Evolutionary conservation across 1,140 invertebrate species (phyloP).

Genomic region (Cyclargus thomasi): DNA sequence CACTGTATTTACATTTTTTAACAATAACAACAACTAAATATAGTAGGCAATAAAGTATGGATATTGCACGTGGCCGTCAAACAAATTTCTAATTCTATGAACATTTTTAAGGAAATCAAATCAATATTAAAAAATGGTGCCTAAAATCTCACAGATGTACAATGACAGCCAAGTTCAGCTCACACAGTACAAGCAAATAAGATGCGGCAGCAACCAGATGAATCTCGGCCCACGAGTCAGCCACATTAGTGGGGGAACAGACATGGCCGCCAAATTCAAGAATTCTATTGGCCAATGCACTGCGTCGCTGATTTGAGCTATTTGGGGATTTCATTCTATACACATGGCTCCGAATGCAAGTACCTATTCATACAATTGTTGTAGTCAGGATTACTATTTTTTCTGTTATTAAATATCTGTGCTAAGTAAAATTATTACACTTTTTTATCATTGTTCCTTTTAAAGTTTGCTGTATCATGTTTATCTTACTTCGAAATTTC

Average conservation of each 20-base stretch:
- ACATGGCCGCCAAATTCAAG: constrained; percentile 44
- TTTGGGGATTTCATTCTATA: constrained; percentile 9
- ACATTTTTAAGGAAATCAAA: no score
- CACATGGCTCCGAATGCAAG: background rate
- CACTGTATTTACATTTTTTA: no score
- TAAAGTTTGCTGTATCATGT: no score
- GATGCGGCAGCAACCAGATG: constrained; percentile 28
- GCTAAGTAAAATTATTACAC: no score
- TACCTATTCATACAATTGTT: background rate
- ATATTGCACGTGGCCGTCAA: no score
- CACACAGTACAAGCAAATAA: constrained; percentile 32
- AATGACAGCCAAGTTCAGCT: background rate
- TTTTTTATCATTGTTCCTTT: no score
- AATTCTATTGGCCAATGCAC: constrained; percentile 38
- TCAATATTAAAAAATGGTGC: no score
- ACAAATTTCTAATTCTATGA: no score
- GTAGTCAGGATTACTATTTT: background rate
- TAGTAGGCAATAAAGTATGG: no score
- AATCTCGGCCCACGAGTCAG: constrained; percentile 26
- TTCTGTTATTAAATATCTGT: background rate
- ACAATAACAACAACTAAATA: no score
- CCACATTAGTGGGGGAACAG: constrained; percentile 42
- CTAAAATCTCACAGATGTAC: background rate
- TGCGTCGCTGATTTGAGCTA: background rate
- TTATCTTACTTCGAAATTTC: no score